Conservation (phyloP, 2,888 invertebrate genomes). For the Cryptophagus acutangulus region DNA sequence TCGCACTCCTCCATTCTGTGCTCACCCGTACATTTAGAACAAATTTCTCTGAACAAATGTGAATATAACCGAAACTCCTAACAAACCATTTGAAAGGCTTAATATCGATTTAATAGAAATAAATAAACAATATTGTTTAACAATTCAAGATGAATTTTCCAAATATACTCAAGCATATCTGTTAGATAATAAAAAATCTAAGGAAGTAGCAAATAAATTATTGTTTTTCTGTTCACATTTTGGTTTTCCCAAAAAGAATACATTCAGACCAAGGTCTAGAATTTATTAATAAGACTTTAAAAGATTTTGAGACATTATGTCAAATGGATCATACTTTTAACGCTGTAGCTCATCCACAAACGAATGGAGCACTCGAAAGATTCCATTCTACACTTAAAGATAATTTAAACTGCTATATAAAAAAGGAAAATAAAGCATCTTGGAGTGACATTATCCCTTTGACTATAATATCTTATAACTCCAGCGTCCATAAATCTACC, state of each 20-base stretch:
- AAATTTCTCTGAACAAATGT: too few relatives aligned
- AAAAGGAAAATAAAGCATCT: neutral
- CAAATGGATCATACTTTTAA: conserved; percentile 1
- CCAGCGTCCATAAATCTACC: neutral
- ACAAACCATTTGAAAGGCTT: neutral
- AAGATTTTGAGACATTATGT: neutral
- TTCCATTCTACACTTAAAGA: conserved; percentile 4
- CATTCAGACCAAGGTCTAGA: neutral
- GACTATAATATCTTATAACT: neutral
- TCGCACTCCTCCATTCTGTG: too few relatives aligned
- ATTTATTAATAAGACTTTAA: neutral
- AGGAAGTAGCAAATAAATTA: neutral
- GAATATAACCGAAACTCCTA: too few relatives aligned
- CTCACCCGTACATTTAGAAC: too few relatives aligned
- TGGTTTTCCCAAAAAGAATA: neutral
- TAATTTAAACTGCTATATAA: neutral
- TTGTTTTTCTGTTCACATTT: neutral
- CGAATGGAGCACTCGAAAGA: conserved; percentile 1
- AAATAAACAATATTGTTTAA: neutral
- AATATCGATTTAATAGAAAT: conserved; percentile 3
- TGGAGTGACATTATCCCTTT: neutral
- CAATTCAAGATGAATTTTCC: conserved; percentile 1
- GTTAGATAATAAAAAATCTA: neutral
- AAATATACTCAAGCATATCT: neutral
- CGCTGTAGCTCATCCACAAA: neutral